Evolutionary conservation across 2,113 vertebrate genomes (phyloP).

Genomic region (Plecotus auritus): DNA sequence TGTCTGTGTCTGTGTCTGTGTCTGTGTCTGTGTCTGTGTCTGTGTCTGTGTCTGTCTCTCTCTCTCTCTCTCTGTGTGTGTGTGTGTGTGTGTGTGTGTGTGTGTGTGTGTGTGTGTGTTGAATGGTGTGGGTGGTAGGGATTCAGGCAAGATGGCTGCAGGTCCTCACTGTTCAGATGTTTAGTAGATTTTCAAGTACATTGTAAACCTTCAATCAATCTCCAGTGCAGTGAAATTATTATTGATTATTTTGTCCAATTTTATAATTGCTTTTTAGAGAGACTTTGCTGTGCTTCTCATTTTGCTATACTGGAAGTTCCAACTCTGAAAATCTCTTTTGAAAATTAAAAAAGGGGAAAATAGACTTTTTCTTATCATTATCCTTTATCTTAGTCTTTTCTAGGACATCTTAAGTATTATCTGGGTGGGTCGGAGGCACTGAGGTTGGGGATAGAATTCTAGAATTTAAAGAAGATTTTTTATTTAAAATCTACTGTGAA

Average conservation of each 20-base stretch:
- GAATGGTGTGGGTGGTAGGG: rapidly evolving
- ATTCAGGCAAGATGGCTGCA: not conserved
- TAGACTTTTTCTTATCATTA: not conserved
- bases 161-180: not conserved
- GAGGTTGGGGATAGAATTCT: not conserved
- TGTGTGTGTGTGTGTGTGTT: not conserved
- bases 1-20: not conserved
- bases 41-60: not conserved
- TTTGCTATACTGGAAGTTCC: not conserved
- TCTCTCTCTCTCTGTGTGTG: not conserved
- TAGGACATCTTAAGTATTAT: not conserved
- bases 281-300: not conserved
- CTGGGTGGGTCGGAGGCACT: not conserved
- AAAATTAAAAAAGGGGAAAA: not conserved
- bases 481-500: not conserved
- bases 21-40: no score
- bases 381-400: not conserved
- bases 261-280: not conserved
- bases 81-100: no score
- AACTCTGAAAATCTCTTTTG: not conserved
- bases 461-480: not conserved
- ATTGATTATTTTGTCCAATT: not conserved
- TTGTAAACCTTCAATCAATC: not conserved
- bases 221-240: not conserved
- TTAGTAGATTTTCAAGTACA: not conserved